These are phyloP conservation scores for Oncorhynchus keta DNA, from an alignment of 2,113 vertebrate species.

Conservation along the genomic window DNA sequence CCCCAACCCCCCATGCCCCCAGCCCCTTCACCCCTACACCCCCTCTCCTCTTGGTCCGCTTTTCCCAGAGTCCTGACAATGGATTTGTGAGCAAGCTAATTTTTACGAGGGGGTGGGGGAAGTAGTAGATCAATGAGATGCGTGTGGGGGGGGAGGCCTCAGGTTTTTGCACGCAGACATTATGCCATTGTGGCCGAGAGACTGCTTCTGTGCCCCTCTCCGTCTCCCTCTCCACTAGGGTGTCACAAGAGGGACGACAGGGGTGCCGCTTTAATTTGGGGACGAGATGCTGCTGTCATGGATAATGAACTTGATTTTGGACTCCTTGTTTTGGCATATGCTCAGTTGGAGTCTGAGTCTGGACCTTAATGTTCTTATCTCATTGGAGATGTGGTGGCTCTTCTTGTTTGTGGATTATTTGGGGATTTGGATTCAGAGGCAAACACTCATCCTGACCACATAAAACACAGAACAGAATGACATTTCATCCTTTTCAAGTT, in stretches of 20 bases:
- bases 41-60: slow-evolving; percentile 33
- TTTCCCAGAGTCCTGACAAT: slow-evolving; percentile 29
- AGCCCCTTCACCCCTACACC: neutral
- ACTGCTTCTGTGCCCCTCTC: slow-evolving; percentile 50
- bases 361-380: neutral
- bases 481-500: too few species aligned
- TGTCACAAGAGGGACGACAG: neutral
- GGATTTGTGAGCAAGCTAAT: slow-evolving; percentile 14
- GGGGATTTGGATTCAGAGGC: neutral
- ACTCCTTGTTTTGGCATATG: slow-evolving; percentile 7
- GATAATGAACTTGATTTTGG: neutral
- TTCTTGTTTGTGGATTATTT: neutral
- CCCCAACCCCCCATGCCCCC: neutral
- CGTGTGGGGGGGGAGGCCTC: slow-evolving; percentile 11
- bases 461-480: too few species aligned
- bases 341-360: neutral
- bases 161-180: slow-evolving; percentile 9
- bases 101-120: slow-evolving; percentile 13
- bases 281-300: neutral
- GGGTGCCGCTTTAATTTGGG: neutral
- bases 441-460: too few species aligned
- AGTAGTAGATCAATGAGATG: slow-evolving; percentile 40
- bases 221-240: too few species aligned
- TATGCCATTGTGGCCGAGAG: slow-evolving; percentile 29
- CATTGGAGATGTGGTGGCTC: neutral